Base-by-base conservation (phyloP, 2,113 vertebrate genomes). In the Gambusia affinis region DNA sequence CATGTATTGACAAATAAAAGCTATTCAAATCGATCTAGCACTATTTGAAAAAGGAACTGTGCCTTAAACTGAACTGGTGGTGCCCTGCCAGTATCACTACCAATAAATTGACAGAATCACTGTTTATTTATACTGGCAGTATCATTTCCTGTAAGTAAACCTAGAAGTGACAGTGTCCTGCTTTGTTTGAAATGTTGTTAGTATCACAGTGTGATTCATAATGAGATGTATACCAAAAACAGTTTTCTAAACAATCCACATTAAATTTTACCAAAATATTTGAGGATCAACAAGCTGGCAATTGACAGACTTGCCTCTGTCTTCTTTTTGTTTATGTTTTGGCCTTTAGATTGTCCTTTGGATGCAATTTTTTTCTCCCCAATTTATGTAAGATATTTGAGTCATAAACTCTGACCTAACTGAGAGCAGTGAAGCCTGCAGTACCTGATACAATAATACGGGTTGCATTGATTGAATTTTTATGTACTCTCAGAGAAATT, bases 401-500 rank as follows among this genome's bases (percentile, higher is more conserved):
- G 19, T 54, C 47, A 54, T 54, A 7, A 24, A 19, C 44, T 24
- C 47, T 54, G 22, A 54, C 17, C 47, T 22, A 22, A 54, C 17
- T 1, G 17, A 54, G 22, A 8, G 17, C 24, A 54, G 47, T 54
- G 47, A 19, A 7, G 7, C 1, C 47, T 22, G 19, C 1, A 54
- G 47, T 22, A 7, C 47, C 19, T 54, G 17, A 54, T 2, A 22
- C 12, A 54, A 51, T 19, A 1, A 54, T 24, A 8, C 24, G 47
- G 47, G 19, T 54, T 17, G 39, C 39, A 15, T n/a, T 7, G 42
- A 31, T 64, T 4, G 39, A 15, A 12, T 68, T 29, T 19, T 37
- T n/a, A 14, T 60, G 24, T 64, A 78, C 76, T 72, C 69, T 30
- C 22, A 51, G 31, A 35, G 47, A 82, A 82, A 27, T 62, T 31